Evolutionary conservation across 2,888 invertebrate species (phyloP), one percentile per base, ranked within the genome.

Genomic region (Hyposoter didymator): DNA sequence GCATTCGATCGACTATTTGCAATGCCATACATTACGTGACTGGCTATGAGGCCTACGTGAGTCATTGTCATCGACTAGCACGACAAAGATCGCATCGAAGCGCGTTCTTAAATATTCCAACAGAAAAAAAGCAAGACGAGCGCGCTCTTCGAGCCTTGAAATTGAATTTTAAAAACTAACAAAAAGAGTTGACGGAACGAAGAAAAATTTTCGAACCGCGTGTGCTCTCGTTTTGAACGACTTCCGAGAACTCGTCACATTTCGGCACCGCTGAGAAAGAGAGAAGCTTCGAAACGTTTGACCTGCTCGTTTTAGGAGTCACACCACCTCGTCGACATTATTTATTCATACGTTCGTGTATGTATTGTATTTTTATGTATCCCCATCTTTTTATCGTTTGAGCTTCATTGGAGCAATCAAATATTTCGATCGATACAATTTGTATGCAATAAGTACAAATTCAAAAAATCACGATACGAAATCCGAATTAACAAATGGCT

Each of bases 141-240:
- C 47, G 35, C 47, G 32, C 47, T 39, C 5, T 19, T 67, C 10
- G 67, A 67, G 67, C 19, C 67, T 67, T 67, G 67, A 43, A 66
- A 66, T 10, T n/a, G 19, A 66, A 67, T 47, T 70, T 17, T 19
- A 66, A 35, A 49, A 64, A 66, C 35, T 4, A 32, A 17, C 3
- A 49, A 43, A 19, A 67, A 75, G 3, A 28, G 28, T 28, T 52
- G 2, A 49, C 62, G 55, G 55, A 55, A 19, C 35, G 32, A 55
- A 55, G 35, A 74, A 45, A 59, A 28, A 82, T 72, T 52, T 45
- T 49, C 32, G 67, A 78, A 55, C 28, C 66, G 73, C 45, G 5
- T 28, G 78, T 73, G 82, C 72, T 78, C 82, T 45, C 72, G 47
- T 83, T 83, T 66, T 83, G 47, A 73, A 83, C 78, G 73, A 78